phyloP scores from a whole-genome alignment of 2,113 vertebrate species.

The Drymodes brunneopygia region DNA sequence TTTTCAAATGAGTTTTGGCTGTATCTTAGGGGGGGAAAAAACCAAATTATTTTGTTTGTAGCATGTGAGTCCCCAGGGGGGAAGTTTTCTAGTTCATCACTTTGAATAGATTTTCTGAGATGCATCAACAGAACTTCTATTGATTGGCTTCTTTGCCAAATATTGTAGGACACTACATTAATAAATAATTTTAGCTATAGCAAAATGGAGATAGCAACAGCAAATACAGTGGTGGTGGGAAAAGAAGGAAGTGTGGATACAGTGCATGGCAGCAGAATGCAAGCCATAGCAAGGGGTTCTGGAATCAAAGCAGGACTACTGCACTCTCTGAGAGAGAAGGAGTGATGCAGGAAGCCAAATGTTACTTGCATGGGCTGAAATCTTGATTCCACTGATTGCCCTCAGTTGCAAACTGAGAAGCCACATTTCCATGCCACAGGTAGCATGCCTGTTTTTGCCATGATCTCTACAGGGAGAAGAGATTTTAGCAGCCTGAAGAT shows the following conservation, averaged over 20 bases:
- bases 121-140: not conserved
- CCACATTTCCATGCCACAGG: not conserved
- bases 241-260: not conserved
- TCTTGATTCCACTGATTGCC: not conserved
- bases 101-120: conserved; percentile 9
- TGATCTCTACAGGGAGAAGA: not conserved
- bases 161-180: not conserved
- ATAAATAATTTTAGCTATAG: conserved; percentile 21
- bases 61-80: not conserved
- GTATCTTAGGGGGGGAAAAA: not conserved
- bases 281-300: not conserved
- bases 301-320: not conserved
- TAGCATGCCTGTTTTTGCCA: not conserved
- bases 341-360: not conserved
- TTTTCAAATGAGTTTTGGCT: not conserved
- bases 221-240: not conserved
- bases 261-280: not conserved
- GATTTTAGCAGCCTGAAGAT: not conserved
- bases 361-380: not conserved
- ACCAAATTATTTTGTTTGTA: not conserved
- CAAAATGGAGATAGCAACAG: not conserved
- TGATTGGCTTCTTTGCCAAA: conserved; percentile 10
- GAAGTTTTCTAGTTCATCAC: not conserved
- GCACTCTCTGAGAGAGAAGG: not conserved
- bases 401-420: not conserved